Conservation (phyloP, 2,888 invertebrate genomes). For the Cerastis rubricosa region DNA sequence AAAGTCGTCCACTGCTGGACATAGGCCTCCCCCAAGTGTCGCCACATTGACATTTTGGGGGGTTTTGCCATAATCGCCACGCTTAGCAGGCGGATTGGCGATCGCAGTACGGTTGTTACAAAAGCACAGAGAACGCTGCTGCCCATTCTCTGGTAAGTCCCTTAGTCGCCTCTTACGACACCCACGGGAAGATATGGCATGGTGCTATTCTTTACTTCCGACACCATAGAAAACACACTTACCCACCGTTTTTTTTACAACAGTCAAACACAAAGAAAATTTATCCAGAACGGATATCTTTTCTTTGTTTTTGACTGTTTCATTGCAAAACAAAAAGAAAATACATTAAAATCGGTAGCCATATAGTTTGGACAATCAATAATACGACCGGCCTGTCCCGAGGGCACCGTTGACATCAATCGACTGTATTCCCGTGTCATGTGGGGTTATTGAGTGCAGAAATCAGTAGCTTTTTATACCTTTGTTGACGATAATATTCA, state of each 20-base stretch:
- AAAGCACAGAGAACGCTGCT: too few species aligned
- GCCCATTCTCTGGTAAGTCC: too few species aligned
- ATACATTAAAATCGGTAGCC: conserved; percentile 36
- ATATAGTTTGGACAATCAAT: conserved; percentile 63
- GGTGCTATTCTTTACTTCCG: too few species aligned
- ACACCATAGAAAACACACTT: neutral
- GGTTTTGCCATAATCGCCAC: too few species aligned
- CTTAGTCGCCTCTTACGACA: too few species aligned
- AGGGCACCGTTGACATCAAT: conserved; percentile 65
- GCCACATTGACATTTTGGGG: too few species aligned
- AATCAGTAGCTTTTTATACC: neutral
- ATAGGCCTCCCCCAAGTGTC: too few species aligned
- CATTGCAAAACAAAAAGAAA: conserved; percentile 24
- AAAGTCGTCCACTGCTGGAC: too few species aligned
- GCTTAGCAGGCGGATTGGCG: too few species aligned
- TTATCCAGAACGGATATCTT: neutral
- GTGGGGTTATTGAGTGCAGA: conserved; percentile 13
- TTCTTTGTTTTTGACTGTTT: neutral
- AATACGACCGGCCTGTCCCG: conserved; percentile 51
- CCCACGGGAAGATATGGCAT: too few species aligned
- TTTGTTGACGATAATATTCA: neutral
- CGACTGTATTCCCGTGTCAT: conserved; percentile 46
- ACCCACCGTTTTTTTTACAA: neutral
- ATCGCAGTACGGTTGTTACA: too few species aligned
- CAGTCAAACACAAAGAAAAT: neutral